Conservation (phyloP, 2,797 vertebrate genomes). For the Synaphobranchus kaupii region DNA sequence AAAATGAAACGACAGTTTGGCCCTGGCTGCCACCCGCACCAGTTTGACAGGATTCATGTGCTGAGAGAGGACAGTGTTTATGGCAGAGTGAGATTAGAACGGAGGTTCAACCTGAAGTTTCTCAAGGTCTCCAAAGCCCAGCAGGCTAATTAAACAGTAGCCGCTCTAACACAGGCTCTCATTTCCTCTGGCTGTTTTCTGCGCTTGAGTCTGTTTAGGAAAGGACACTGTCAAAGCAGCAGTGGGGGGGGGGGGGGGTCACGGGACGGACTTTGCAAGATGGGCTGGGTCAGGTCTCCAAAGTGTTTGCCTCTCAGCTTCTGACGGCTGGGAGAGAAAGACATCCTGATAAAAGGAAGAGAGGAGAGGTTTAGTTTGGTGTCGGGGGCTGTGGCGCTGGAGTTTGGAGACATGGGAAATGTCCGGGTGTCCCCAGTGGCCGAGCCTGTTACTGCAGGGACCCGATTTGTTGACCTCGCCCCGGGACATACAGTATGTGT, state of each 20-base stretch:
- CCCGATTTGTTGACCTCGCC: conserved; percentile 74
- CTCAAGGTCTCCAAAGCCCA: conserved; percentile 63
- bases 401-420: conserved; percentile 24
- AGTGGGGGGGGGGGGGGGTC: conserved; percentile 49
- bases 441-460: conserved; percentile 61
- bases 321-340: conserved; percentile 68
- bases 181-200: conserved; percentile 36
- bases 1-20: conserved; percentile 12
- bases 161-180: conserved; percentile 52
- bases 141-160: conserved; percentile 70
- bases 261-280: conserved; percentile 57
- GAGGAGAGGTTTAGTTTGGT: background rate
- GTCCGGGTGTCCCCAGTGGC: conserved; percentile 45
- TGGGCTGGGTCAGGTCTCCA: conserved; percentile 63
- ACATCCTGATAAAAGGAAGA: conserved; percentile 63
- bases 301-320: conserved; percentile 64
- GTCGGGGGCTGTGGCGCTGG: conserved; percentile 46
- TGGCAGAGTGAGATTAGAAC: conserved; percentile 61
- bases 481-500: conserved; percentile 69
- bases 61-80: conserved; percentile 51
- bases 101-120: conserved; percentile 59
- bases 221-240: conserved; percentile 51
- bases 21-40: conserved; percentile 5
- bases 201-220: conserved; percentile 68
- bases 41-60: conserved; percentile 32